Base-by-base conservation (phyloP, 2,888 invertebrate genomes). In the Ditula angustiorana region DNA sequence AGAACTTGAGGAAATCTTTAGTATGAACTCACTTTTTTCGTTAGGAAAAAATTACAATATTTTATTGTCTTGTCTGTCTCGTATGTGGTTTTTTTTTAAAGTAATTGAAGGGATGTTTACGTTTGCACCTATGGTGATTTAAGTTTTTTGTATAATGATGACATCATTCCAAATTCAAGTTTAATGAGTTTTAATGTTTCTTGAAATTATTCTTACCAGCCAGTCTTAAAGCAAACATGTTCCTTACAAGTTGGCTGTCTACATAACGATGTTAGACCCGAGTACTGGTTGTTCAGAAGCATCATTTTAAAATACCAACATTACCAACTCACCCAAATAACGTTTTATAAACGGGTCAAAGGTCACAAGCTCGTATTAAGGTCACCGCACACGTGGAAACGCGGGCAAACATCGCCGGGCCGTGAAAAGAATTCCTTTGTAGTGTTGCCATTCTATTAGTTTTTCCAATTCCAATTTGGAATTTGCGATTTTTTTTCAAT, bases 391-490 rank as follows among this genome's bases (percentile, higher is more conserved):
- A 80, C 78, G 78, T 70, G 66, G 72, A 71, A 65, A 71, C 75
- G 76, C 78, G 71, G 67, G 68, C 68, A 70, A 41, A 74, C 68
- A 73, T 71, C 13, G 63, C 55, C 46, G 63, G 67, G 52, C 64
- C 66, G 64, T 74, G 68, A 74, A 78, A 77, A 78, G 78, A 81
- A 79, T 80, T 74, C 80, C 80, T 85, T 83, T 83, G 81, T 77
- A 67, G 69, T 69, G 71, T 75, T 74, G 71, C 77, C 74, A 74
- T 79, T 81, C 78, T 79, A 83, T 83, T 82, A 80, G 80, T 79
- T 82, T 74, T 75, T 77, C 76, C 79, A 75, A 79, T 79, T 79
- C 76, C 80, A 78, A 82, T 81, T 78, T 74, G 74, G 76, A 78
- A 71, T 78, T 74, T 69, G 71, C 72, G 70, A 74, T 67, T 78